phyloP scores from a whole-genome alignment of 2,113 vertebrate species.

The Phoxinus phoxinus region DNA sequence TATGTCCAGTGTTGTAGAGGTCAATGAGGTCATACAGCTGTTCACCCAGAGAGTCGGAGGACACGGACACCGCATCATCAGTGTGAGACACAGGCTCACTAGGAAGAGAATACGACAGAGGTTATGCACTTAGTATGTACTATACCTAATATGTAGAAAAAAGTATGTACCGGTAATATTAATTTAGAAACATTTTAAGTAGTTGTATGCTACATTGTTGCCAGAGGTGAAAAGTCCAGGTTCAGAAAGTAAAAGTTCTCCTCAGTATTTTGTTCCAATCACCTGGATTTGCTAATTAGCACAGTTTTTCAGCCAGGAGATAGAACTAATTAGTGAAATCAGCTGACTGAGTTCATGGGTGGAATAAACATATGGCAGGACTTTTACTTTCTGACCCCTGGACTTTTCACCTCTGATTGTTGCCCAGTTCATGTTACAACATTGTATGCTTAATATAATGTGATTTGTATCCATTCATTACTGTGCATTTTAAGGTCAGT shows the following conservation, averaged over 20 bases:
- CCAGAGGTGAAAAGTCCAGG: no score
- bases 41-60: slow-evolving; percentile 80
- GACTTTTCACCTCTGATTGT: no score
- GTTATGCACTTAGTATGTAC: neutral
- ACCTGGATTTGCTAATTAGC: no score
- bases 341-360: no score
- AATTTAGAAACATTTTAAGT: neutral
- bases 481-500: neutral
- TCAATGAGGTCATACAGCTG: slow-evolving; percentile 79
- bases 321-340: no score
- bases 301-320: no score
- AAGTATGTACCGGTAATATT: neutral
- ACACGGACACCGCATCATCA: slow-evolving; percentile 70
- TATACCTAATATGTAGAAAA: neutral
- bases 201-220: neutral
- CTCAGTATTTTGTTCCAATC: no score
- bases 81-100: slow-evolving; percentile 62
- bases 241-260: no score
- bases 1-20: slow-evolving; percentile 76
- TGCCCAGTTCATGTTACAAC: neutral
- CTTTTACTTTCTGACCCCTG: no score
- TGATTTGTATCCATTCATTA: neutral
- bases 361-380: no score
- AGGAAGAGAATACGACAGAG: neutral
- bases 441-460: neutral